These are phyloP conservation scores for Paratilapia polleni DNA, from an alignment of 2,113 vertebrate species.

Conservation along the genomic window DNA sequence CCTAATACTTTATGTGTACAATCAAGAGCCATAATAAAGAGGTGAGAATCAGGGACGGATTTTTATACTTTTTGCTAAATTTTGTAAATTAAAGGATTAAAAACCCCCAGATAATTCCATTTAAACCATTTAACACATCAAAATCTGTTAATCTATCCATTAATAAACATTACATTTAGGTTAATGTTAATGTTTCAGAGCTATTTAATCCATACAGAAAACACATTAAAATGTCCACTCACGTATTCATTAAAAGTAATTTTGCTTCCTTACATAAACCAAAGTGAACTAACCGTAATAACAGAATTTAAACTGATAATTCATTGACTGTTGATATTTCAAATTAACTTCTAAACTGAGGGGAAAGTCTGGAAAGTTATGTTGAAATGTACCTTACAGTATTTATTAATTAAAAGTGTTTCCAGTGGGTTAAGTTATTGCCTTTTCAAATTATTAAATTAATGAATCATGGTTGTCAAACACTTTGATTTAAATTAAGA, in stretches of 20 bases:
- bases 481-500: too few species aligned
- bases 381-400: not conserved
- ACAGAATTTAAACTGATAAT: not conserved
- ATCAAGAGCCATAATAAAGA: not conserved
- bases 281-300: not conserved
- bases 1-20: not conserved
- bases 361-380: not conserved
- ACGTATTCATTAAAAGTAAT: not conserved
- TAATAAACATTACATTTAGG: not conserved
- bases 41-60: not conserved
- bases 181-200: not conserved
- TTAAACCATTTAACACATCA: not conserved
- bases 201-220: not conserved
- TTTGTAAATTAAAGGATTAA: not conserved
- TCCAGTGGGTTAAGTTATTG: too few species aligned
- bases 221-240: not conserved
- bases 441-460: too few species aligned
- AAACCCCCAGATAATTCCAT: not conserved
- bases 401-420: not conserved
- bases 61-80: not conserved
- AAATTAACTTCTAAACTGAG: not conserved
- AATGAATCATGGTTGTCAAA: not conserved
- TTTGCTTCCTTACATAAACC: not conserved
- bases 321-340: not conserved
- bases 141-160: not conserved